Conservation (phyloP, 2,797 vertebrate genomes). For the Myotis pilosus region DNA sequence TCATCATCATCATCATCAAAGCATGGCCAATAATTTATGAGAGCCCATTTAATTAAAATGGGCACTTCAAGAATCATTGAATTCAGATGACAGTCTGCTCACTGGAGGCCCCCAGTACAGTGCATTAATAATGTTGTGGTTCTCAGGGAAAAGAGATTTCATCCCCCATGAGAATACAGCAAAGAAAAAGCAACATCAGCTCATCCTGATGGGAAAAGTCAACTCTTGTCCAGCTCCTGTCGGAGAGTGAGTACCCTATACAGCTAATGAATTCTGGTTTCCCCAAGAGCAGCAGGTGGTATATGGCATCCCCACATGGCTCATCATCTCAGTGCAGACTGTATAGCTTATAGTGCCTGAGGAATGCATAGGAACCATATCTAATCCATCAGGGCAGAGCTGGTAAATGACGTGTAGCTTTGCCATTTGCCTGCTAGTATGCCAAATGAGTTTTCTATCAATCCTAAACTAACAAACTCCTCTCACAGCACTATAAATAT, state of each 20-base stretch:
- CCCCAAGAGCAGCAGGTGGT: conserved; percentile 17
- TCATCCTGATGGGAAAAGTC: neutral
- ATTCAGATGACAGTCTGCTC: neutral
- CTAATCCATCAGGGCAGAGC: conserved; percentile 27
- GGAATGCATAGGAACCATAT: neutral
- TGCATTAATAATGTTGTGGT: neutral
- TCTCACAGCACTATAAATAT: conserved; percentile 52
- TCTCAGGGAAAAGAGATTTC: conserved; percentile 41
- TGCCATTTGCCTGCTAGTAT: conserved; percentile 41
- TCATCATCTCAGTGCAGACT: neutral
- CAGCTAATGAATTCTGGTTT: conserved; percentile 45
- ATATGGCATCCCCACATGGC: neutral
- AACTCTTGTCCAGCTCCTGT: neutral
- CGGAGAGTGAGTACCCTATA: neutral
- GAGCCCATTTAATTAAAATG: conserved; percentile 30
- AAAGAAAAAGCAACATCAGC: neutral
- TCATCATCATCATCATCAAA: neutral
- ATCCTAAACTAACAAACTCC: conserved; percentile 41
- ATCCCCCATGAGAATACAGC: neutral
- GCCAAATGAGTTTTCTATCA: conserved; percentile 56
- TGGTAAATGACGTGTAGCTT: conserved; percentile 12
- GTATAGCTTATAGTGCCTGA: neutral
- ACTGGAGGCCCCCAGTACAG: neutral
- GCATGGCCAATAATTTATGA: conserved; percentile 1
- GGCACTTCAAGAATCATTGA: conserved; percentile 5